Percentiles rank a stretch among this genome's conserved stretches.
phyloP scores from a whole-genome alignment of 2,113 vertebrate genomes.

The Willisornis vidua region DNA sequence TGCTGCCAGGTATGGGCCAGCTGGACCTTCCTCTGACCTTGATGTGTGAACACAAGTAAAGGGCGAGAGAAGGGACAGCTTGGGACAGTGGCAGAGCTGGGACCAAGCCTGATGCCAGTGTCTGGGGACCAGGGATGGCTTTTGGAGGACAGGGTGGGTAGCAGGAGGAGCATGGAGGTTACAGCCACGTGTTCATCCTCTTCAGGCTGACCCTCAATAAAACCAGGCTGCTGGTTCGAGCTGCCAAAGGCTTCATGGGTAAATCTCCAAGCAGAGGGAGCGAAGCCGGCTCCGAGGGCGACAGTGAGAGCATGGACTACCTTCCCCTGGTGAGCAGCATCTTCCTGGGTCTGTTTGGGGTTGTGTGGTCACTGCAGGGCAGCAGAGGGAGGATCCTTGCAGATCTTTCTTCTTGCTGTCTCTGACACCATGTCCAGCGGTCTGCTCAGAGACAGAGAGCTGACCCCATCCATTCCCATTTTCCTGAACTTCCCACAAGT shows the following conservation, averaged over 20 bases:
- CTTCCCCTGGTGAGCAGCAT: slow-evolving; percentile 85
- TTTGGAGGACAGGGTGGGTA: background rate
- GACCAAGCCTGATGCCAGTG: rapidly evolving
- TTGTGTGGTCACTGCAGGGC: background rate
- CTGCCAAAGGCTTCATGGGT: slow-evolving; percentile 89
- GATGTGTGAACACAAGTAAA: background rate
- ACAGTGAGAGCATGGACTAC: slow-evolving; percentile 87
- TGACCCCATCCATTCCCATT: background rate
- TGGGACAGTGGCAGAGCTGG: rapidly evolving
- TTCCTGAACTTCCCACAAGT: background rate
- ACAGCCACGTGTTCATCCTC: background rate
- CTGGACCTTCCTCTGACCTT: background rate
- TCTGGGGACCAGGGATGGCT: background rate
- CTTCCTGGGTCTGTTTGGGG: background rate
- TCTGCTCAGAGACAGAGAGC: background rate
- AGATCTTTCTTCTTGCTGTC: background rate
- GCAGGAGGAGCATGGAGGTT: background rate
- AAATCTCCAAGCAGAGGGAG: slow-evolving; percentile 75
- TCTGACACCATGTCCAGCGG: rapidly evolving
- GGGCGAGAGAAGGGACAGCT: background rate
- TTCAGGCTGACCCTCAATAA: slow-evolving; percentile 85
- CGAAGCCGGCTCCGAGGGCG: slow-evolving; percentile 71
- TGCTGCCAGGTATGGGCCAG: slow-evolving; percentile 81
- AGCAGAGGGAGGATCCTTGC: background rate
- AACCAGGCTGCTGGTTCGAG: slow-evolving; percentile 85